Conservation (phyloP, 2,888 invertebrate species). For the Prionchulus punctatus region DNA sequence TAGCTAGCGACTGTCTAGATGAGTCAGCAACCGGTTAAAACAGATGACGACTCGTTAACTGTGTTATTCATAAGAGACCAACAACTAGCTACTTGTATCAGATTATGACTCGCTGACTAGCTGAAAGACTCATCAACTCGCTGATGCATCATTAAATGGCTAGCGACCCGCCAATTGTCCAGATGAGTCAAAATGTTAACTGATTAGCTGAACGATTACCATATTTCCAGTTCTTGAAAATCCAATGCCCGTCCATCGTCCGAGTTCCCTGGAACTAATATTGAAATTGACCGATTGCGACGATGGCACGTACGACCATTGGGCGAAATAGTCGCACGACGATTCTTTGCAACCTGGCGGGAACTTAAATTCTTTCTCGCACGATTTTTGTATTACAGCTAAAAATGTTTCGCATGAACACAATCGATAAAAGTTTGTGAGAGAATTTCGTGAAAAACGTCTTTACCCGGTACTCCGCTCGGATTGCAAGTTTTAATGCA, state of each 20-base stretch:
- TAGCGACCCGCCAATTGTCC: no score
- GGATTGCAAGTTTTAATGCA: constrained; percentile 22
- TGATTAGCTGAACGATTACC: constrained; percentile 6
- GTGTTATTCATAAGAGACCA: no score
- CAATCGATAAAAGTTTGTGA: no score
- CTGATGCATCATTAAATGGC: no score
- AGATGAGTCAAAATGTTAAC: background rate
- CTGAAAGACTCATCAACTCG: no score
- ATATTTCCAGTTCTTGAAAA: constrained; percentile 21
- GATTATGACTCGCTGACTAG: no score
- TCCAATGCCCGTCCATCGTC: constrained; percentile 34
- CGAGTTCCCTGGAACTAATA: constrained; percentile 24
- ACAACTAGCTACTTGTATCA: no score
- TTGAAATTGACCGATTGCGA: constrained; percentile 26
- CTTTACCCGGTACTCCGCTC: background rate
- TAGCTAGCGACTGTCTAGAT: no score
- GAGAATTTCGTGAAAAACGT: no score
- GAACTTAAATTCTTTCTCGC: constrained; percentile 26
- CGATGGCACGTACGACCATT: constrained; percentile 23
- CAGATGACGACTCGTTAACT: no score
- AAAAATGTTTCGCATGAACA: no score
- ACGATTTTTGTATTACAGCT: background rate
- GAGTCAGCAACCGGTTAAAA: no score
- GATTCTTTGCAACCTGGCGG: constrained; percentile 24
- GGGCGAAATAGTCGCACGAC: constrained; percentile 29